Base-by-base conservation (phyloP, 2,888 invertebrate genomes). In the Phymatocera aterrima region DNA sequence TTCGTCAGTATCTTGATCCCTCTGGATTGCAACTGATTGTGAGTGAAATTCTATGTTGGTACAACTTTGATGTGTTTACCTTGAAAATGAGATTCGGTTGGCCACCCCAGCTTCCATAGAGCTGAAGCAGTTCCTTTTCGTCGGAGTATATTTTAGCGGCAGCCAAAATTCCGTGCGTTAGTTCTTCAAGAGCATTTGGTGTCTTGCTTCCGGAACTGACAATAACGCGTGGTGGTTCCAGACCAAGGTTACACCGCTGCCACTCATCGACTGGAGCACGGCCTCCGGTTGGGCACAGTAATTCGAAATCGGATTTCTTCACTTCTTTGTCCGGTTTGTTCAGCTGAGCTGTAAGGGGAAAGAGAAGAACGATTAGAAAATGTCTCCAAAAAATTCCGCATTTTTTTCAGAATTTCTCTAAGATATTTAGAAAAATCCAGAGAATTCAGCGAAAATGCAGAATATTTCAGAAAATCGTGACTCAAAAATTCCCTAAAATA, bases 201-300 rank as follows among this genome's bases (percentile, higher is more conserved):
- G 91, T 91, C 81, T 92, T 93, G 12, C 91, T 91, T 0, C 92
- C 91, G 1, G 86, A 86, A 34, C 84, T 87, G 2, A 93, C 82
- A 88, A 93, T 91, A 3, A 93, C 91, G 54, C 92, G 88, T 0
- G 95, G 93, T 0, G 95, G 95, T 3, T 94, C 92, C 84, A 93
- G 90, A 0, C 92, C 94, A 34, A 95, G 89, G 87, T 95, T 92
- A 87, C 95, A 95, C 1, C 91, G 91, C 1, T 91, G 87, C 87
- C 91, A 94, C 77, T 94, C 92, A 0, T 91, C 84, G 1, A 94
- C 87, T 0, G 91, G 80, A 10, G 92, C 93, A 0, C 93, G 91
- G 0, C 93, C 93, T 6, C 94, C 94, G 85, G 93, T 92, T 0
- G 93, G 91, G 86, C 95, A 95, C 0, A 95, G 91, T 0, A 95